phyloP scores from a whole-genome alignment of 1,140 invertebrate species.

The Theocolax elegans region DNA sequence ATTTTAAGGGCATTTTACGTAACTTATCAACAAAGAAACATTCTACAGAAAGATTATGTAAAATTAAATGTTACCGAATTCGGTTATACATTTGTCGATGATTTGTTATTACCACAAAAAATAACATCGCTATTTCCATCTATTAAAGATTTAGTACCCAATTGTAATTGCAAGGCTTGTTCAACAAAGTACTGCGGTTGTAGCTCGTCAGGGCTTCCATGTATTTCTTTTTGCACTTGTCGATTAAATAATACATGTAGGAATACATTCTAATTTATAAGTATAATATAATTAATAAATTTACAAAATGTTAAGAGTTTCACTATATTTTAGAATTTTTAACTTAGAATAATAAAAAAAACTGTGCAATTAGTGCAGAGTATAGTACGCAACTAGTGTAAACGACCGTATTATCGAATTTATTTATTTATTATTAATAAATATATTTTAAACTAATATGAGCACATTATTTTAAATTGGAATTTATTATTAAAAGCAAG shows the following conservation, averaged over 20 bases:
- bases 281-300: no score
- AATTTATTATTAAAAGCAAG: no score
- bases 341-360: no score
- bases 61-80: not conserved
- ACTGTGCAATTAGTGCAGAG: no score
- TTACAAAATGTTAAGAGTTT: no score
- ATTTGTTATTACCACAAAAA: not conserved
- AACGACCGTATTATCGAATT: no score
- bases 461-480: no score
- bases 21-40: not conserved
- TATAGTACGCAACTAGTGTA: no score
- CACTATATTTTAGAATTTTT: no score
- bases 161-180: not conserved
- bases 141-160: not conserved
- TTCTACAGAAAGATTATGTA: not conserved
- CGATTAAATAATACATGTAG: not conserved
- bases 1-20: not conserved
- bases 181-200: not conserved
- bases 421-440: no score
- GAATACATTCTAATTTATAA: constrained; percentile 1
- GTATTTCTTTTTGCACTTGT: not conserved
- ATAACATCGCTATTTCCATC: not conserved
- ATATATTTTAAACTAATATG: no score
- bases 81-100: not conserved
- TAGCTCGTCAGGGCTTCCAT: not conserved